Evolutionary conservation across 1,140 invertebrate species (phyloP).

Genomic region (Ylistrum balloti): DNA sequence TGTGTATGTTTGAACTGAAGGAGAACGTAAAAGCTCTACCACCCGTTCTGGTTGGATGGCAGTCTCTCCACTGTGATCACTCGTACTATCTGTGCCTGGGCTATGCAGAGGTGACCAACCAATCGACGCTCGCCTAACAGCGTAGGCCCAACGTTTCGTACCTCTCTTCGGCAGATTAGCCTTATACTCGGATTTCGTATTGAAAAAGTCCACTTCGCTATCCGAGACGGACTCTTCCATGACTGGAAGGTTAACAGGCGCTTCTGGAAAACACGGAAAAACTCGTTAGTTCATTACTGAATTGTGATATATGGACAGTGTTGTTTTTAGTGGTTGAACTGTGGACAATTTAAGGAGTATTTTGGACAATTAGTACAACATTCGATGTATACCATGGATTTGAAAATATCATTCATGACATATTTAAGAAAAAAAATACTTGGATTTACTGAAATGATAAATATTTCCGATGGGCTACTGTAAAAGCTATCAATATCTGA

Average conservation of each 20-base stretch:
- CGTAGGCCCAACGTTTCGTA: slow-evolving; percentile 56
- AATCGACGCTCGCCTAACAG: slow-evolving; percentile 60
- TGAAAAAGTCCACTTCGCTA: slow-evolving; percentile 58
- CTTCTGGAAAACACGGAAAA: slow-evolving; percentile 22
- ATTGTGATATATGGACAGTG: not conserved
- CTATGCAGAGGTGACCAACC: slow-evolving; percentile 58
- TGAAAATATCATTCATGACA: not conserved
- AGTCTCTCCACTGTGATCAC: slow-evolving; percentile 43
- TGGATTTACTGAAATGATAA: not conserved
- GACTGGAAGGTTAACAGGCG: not conserved
- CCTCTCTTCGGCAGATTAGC: slow-evolving; percentile 50
- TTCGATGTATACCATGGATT: not conserved
- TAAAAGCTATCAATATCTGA: not conserved
- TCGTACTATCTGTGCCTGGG: slow-evolving; percentile 42
- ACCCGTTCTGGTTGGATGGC: slow-evolving; percentile 57
- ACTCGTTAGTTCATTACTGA: not conserved
- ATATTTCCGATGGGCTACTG: not conserved
- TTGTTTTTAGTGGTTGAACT: not conserved
- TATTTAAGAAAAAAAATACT: not conserved
- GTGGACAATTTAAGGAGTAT: not conserved
- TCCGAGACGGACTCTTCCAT: slow-evolving; percentile 65
- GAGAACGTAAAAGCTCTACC: slow-evolving; percentile 58
- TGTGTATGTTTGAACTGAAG: slow-evolving; percentile 63
- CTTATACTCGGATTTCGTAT: slow-evolving; percentile 46
- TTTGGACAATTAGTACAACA: not conserved